These are phyloP conservation scores for Caenorhabditis afra DNA, from an alignment of 2,888 invertebrate species.

Conservation along the genomic window DNA sequence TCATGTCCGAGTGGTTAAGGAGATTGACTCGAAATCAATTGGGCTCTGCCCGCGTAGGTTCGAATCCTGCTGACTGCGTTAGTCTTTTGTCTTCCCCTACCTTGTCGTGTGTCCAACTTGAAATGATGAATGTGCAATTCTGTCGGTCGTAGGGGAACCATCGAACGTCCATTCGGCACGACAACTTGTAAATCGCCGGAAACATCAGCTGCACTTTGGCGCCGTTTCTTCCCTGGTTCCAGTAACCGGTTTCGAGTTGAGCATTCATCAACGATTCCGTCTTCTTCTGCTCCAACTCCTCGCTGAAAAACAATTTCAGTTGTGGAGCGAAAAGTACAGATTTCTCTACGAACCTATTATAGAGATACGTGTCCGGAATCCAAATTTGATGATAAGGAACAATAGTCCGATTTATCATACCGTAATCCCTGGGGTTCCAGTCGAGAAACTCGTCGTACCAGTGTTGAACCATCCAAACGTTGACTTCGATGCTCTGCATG, in stretches of 20 bases:
- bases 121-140: conserved; percentile 80
- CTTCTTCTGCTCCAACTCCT: conserved; percentile 77
- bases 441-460: conserved; percentile 82
- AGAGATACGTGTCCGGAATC: conserved; percentile 80
- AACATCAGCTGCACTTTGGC: conserved; percentile 79
- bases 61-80: conserved; percentile 68
- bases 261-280: conserved; percentile 79
- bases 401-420: conserved; percentile 80
- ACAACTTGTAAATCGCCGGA: conserved; percentile 79
- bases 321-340: background rate
- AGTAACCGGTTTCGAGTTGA: conserved; percentile 76
- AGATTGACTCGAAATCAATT: conserved; percentile 71
- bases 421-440: conserved; percentile 81
- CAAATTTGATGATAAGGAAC: conserved; percentile 78
- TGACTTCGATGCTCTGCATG: conserved; percentile 76
- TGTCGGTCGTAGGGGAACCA: conserved; percentile 78
- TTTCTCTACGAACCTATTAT: conserved; percentile 68
- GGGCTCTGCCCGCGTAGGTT: conserved; percentile 71
- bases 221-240: conserved; percentile 70
- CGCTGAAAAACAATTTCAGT: too few species aligned
- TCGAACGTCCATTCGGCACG: conserved; percentile 78
- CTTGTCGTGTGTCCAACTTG: conserved; percentile 78
- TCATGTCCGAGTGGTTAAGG: conserved; percentile 68
- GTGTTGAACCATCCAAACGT: conserved; percentile 81
- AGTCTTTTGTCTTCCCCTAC: conserved; percentile 20